Conservation (phyloP, 2,113 vertebrate species). For the Phrynosoma blainvillii region DNA sequence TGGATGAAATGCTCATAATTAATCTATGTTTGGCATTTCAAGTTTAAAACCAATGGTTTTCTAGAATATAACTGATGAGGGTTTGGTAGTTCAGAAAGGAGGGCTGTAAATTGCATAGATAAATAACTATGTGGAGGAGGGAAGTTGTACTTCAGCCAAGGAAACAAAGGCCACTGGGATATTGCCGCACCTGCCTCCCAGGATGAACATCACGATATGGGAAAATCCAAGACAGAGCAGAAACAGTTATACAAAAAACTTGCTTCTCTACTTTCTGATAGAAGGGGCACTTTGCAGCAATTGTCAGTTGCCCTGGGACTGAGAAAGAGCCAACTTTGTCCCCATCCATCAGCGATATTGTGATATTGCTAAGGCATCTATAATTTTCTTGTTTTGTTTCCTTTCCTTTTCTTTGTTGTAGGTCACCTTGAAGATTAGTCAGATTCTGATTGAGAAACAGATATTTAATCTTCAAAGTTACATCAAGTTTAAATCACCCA, state of each 20-base stretch:
- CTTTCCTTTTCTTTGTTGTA: no score
- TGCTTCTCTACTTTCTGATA: neutral
- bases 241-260: neutral
- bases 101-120: conserved; percentile 3
- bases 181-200: no score
- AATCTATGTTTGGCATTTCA: conserved; percentile 8
- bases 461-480: no score
- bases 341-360: neutral
- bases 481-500: no score
- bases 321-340: neutral
- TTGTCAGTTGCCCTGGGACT: neutral
- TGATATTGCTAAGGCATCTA: neutral
- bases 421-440: no score
- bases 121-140: neutral
- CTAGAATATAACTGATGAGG: neutral
- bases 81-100: conserved; percentile 6
- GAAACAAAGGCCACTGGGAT: no score
- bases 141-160: neutral
- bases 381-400: no score
- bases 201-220: no score
- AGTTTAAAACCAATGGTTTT: neutral
- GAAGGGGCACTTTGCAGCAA: no score
- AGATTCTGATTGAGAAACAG: no score
- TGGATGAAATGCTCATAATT: conserved; percentile 16
- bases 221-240: neutral